Percentiles rank a stretch among this genome's conserved stretches.
These are phyloP conservation scores for Fissipunctia ypsillon DNA, from an alignment of 2,888 invertebrate species.

Conservation along the genomic window DNA sequence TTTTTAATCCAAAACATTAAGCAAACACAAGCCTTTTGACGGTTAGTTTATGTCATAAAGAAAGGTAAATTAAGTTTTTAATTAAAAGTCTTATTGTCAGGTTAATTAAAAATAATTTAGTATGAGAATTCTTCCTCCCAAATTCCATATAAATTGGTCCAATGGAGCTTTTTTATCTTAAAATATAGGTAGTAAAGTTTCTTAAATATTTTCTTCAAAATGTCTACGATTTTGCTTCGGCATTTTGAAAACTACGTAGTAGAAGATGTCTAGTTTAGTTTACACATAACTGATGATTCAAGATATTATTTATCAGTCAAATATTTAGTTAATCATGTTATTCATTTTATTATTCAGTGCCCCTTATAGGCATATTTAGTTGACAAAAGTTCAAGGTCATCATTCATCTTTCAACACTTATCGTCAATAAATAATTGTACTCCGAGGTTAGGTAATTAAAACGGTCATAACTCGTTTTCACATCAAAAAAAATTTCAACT, in stretches of 20 bases:
- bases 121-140: neutral
- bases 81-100: neutral
- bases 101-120: too few species aligned
- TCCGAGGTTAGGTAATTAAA: constrained; percentile 28
- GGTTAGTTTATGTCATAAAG: neutral
- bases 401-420: constrained; percentile 35
- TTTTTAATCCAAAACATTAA: constrained; percentile 8
- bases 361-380: constrained; percentile 34
- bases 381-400: constrained; percentile 62
- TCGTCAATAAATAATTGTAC: constrained; percentile 55
- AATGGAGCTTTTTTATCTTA: neutral
- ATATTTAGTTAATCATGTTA: constrained; percentile 1
- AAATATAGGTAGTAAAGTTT: too few species aligned
- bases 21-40: neutral
- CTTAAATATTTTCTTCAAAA: neutral
- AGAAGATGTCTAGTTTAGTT: neutral
- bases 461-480: constrained; percentile 8
- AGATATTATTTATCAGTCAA: neutral
- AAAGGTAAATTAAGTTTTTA: neutral
- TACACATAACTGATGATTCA: neutral
- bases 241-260: too few species aligned
- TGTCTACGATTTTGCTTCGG: neutral
- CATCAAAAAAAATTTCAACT: constrained; percentile 23
- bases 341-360: constrained; percentile 36
- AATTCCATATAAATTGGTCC: neutral